Conservation (phyloP, 53 echinoderm and acorn worm genomes). For the Paracentrotus lividus region DNA sequence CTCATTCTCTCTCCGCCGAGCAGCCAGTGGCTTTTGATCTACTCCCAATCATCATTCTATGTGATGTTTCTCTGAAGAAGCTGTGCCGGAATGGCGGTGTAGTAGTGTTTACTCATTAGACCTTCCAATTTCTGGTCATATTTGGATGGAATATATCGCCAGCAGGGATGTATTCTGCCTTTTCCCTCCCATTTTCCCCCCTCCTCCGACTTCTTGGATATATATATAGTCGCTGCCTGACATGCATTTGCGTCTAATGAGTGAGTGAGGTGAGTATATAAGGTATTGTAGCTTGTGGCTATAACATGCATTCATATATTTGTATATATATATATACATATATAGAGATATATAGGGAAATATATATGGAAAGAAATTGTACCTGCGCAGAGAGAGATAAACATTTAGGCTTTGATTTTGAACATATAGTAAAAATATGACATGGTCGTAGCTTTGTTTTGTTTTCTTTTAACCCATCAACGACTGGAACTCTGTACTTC, state of each 20-base stretch:
- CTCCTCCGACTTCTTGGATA: conserved; percentile 17
- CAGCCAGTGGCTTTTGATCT: conserved; percentile 44
- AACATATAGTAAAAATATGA: too few relatives aligned
- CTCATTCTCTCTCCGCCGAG: not conserved
- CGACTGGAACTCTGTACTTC: too few relatives aligned
- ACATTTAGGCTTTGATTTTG: too few relatives aligned
- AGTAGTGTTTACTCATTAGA: conserved; percentile 23
- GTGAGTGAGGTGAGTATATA: not conserved
- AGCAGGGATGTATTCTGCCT: conserved; percentile 19
- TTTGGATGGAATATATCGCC: conserved; percentile 52
- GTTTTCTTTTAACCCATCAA: too few relatives aligned
- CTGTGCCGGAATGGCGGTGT: not conserved
- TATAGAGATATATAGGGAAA: too few relatives aligned
- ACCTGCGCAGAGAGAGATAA: too few relatives aligned
- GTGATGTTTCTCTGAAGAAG: conserved; percentile 15
- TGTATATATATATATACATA: too few relatives aligned
- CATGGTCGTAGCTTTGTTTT: too few relatives aligned
- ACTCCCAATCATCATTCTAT: not conserved
- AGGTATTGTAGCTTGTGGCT: not conserved
- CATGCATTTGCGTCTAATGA: conserved; percentile 15
- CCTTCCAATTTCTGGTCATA: conserved; percentile 35
- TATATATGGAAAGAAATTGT: too few relatives aligned
- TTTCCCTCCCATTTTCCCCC: not conserved
- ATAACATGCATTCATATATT: not conserved
- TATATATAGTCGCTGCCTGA: conserved; percentile 15